Percentiles rank a stretch among this genome's conserved stretches.
phyloP scores from a whole-genome alignment of 2,888 invertebrate species.

The Tubulanus polymorphus region DNA sequence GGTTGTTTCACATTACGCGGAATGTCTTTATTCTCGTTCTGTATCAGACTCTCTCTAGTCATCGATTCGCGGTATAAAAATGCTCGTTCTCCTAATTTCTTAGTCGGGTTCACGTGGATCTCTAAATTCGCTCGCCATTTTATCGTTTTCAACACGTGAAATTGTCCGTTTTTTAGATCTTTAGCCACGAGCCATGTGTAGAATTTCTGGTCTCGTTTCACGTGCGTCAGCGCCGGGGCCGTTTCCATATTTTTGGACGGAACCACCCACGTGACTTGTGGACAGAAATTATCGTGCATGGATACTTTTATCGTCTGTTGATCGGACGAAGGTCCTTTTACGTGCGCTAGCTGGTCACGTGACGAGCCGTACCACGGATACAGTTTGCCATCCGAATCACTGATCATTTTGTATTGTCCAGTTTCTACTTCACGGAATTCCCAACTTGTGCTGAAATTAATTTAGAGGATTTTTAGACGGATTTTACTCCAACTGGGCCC shows the following conservation, averaged over 20 bases:
- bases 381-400: slow-evolving; percentile 52
- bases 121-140: slow-evolving; percentile 48
- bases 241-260: slow-evolving; percentile 44
- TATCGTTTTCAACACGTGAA: slow-evolving; percentile 46
- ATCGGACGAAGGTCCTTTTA: slow-evolving; percentile 43
- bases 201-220: slow-evolving; percentile 50
- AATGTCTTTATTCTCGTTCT: slow-evolving; percentile 32
- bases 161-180: slow-evolving; percentile 42
- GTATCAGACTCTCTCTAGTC: slow-evolving; percentile 35
- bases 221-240: slow-evolving; percentile 46
- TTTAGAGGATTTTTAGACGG: neutral
- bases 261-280: slow-evolving; percentile 51
- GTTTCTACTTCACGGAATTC: slow-evolving; percentile 51
- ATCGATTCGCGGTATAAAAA: slow-evolving; percentile 20
- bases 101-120: slow-evolving; percentile 44
- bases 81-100: slow-evolving; percentile 44
- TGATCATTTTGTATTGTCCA: slow-evolving; percentile 49
- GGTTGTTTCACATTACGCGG: slow-evolving; percentile 45
- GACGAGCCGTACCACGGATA: slow-evolving; percentile 53
- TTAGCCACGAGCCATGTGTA: slow-evolving; percentile 52
- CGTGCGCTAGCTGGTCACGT: slow-evolving; percentile 43
- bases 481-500: neutral
- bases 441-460: slow-evolving; percentile 49
- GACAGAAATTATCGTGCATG: slow-evolving; percentile 54
- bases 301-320: slow-evolving; percentile 41